Conservation (phyloP, 2,113 vertebrate species). For the Pleuronectes platessa region DNA sequence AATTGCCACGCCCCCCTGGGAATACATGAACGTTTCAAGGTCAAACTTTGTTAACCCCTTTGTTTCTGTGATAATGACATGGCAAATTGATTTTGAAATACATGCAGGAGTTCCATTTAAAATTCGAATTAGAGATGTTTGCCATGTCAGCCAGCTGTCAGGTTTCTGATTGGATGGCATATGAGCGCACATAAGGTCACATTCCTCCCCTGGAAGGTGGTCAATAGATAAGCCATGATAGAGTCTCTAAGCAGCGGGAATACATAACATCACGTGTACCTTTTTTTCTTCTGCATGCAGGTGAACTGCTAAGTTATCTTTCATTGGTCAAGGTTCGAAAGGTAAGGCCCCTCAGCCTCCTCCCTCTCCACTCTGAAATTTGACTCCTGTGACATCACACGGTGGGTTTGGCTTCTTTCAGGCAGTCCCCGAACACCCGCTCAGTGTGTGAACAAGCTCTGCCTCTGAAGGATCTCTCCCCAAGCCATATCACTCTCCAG, state of each 20-base stretch:
- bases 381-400: slow-evolving; percentile 82
- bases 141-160: neutral
- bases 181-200: slow-evolving; percentile 17
- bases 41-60: slow-evolving; percentile 44
- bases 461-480: slow-evolving; percentile 76
- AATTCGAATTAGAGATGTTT: neutral
- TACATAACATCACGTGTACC: slow-evolving; percentile 57
- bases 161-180: slow-evolving; percentile 16
- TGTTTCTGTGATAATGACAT: slow-evolving; percentile 17
- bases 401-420: slow-evolving; percentile 75
- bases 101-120: slow-evolving; percentile 4
- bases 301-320: slow-evolving; percentile 42
- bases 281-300: slow-evolving; percentile 37
- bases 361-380: slow-evolving; percentile 66
- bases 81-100: slow-evolving; percentile 21
- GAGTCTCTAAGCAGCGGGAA: slow-evolving; percentile 17
- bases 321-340: slow-evolving; percentile 71
- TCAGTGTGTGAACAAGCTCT: slow-evolving; percentile 79
- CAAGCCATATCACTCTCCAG: slow-evolving; percentile 50
- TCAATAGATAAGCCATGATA: slow-evolving; percentile 45
- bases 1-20: slow-evolving; percentile 24
- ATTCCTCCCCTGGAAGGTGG: slow-evolving; percentile 25
- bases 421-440: slow-evolving; percentile 49
- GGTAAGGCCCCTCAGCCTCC: slow-evolving; percentile 64
- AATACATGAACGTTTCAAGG: slow-evolving; percentile 47